Conservation (phyloP, 2,113 vertebrate species). For the Dasypus novemcinctus region DNA sequence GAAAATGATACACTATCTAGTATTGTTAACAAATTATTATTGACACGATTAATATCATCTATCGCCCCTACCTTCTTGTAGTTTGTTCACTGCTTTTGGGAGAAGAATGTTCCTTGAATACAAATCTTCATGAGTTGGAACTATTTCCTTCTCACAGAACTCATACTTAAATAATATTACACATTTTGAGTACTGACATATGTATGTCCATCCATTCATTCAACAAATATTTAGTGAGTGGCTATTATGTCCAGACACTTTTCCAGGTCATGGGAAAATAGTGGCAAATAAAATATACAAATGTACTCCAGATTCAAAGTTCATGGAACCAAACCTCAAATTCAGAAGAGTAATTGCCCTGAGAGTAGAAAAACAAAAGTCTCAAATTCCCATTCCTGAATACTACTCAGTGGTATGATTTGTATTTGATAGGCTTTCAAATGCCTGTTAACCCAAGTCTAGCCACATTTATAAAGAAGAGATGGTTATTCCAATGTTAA, state of each 20-base stretch:
- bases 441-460: neutral
- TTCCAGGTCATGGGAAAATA: neutral
- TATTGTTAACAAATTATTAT: neutral
- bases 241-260: neutral
- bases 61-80: neutral
- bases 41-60: neutral
- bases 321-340: neutral
- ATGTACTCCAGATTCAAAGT: neutral
- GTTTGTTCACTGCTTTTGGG: neutral
- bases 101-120: neutral
- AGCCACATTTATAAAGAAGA: neutral
- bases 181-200: neutral
- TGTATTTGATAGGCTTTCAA: neutral
- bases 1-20: neutral
- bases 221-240: neutral
- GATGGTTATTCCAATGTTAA: neutral
- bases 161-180: neutral
- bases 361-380: no score
- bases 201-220: neutral
- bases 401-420: neutral
- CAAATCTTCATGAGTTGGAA: neutral
- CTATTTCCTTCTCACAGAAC: neutral
- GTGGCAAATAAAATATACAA: neutral
- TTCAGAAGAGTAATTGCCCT: neutral
- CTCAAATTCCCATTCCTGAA: neutral